A percentile compares a stretch with the other conserved stretches of the same genome.
phyloP scores from a whole-genome alignment of 2,888 invertebrate species.

The Calameuta filiformis region DNA sequence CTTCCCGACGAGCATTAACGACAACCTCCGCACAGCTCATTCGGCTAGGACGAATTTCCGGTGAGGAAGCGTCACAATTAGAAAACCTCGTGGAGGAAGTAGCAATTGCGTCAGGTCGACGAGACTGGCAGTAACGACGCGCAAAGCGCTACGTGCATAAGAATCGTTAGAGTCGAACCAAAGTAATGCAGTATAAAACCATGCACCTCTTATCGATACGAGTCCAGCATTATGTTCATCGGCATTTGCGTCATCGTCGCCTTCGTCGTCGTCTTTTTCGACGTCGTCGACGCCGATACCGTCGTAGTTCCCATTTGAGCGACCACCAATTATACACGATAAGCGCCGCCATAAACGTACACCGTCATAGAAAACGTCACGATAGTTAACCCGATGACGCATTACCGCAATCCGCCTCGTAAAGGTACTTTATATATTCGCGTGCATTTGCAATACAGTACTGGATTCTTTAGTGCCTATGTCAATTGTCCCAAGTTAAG shows the following conservation, averaged over 20 bases:
- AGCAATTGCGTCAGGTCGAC: background rate
- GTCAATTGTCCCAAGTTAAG: background rate
- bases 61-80: background rate
- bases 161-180: background rate
- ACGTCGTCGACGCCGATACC: background rate
- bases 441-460: background rate
- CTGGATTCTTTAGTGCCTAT: background rate
- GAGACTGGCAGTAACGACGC: background rate
- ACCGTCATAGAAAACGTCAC: background rate
- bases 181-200: background rate
- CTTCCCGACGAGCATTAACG: background rate
- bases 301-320: background rate
- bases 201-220: background rate
- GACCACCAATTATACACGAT: background rate
- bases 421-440: background rate
- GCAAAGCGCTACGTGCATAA: background rate
- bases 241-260: background rate
- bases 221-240: background rate
- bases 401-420: background rate
- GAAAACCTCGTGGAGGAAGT: background rate
- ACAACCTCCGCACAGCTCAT: background rate
- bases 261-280: no score
- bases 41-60: background rate
- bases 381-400: background rate
- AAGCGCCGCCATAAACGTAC: background rate